These are phyloP conservation scores for Drosophila simulans DNA, from an alignment of 1,140 invertebrate genomes.

Conservation along the genomic window DNA sequence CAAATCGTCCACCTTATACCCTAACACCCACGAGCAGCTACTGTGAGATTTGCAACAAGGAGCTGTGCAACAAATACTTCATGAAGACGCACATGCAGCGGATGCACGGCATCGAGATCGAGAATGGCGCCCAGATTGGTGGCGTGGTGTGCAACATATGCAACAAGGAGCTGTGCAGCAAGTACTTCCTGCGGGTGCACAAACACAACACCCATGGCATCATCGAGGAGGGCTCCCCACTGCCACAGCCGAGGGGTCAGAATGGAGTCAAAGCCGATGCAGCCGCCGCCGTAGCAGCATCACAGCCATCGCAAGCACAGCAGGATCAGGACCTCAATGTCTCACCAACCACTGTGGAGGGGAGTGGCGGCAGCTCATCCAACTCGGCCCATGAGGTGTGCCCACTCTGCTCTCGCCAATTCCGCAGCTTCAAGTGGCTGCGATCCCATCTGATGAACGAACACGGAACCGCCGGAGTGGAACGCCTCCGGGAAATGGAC, in stretches of 20 bases:
- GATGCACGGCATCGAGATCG: conserved; percentile 99
- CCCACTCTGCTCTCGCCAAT: conserved; percentile 93
- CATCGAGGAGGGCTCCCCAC: conserved; percentile 88
- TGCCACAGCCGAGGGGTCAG: conserved; percentile 85
- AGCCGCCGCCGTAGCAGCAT: conserved; percentile 63
- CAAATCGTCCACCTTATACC: conserved; percentile 74
- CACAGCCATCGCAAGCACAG: conserved; percentile 42
- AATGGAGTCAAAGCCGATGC: conserved; percentile 85
- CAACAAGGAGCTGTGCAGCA: conserved; percentile 98
- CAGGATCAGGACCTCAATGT: conserved; percentile 83
- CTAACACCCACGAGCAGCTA: conserved; percentile 93
- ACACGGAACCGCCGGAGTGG: conserved; percentile 90
- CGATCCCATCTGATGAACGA: conserved; percentile 95
- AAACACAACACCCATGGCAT: conserved; percentile 99
- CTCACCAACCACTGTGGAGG: conserved; percentile 41
- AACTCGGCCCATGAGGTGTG: conserved; percentile 92
- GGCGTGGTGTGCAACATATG: conserved; percentile 98
- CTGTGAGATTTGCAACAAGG: conserved; percentile 99
- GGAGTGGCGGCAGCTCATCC: conserved; percentile 42
- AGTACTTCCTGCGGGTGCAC: conserved; percentile 98
- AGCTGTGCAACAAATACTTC: conserved; percentile 99
- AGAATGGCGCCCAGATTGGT: conserved; percentile 95
- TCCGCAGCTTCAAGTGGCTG: conserved; percentile 95
- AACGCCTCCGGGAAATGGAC: conserved; percentile 90
- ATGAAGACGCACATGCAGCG: conserved; percentile 99